Evolutionary conservation across 2,888 invertebrate genomes (phyloP).

Genomic region (Andrena minutula): DNA sequence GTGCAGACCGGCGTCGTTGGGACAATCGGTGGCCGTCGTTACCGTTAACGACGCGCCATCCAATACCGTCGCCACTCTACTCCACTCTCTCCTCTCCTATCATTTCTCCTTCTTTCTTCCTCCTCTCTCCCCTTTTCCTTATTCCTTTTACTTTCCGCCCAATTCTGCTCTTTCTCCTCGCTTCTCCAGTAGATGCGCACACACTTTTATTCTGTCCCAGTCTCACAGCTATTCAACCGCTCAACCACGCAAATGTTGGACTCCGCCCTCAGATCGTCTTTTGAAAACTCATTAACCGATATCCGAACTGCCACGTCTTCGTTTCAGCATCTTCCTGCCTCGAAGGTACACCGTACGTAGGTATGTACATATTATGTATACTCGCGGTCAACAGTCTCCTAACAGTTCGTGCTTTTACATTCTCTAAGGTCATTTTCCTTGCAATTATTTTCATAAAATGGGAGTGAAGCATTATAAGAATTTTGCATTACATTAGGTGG

Average conservation of each 20-base stretch:
- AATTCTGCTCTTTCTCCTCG: slow-evolving; percentile 25
- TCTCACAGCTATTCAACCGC: slow-evolving; percentile 8
- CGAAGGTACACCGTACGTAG: too few species aligned
- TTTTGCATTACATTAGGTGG: too few species aligned
- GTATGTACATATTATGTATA: too few species aligned
- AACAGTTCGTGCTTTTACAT: too few species aligned
- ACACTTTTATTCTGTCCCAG: slow-evolving; percentile 17
- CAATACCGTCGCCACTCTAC: slow-evolving; percentile 76
- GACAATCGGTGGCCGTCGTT: slow-evolving; percentile 82
- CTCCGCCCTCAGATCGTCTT: neutral
- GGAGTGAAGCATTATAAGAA: too few species aligned
- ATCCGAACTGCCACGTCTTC: neutral
- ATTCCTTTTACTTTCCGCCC: too few species aligned
- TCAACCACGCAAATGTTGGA: slow-evolving; percentile 9
- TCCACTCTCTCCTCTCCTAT: slow-evolving; percentile 46
- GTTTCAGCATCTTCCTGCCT: neutral
- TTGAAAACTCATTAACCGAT: neutral
- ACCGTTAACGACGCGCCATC: slow-evolving; percentile 81
- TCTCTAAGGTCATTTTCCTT: too few species aligned
- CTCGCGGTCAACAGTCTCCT: too few species aligned
- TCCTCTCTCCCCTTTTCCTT: slow-evolving; percentile 34
- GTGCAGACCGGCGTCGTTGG: slow-evolving; percentile 73
- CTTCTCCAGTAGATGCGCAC: neutral
- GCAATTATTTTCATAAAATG: too few species aligned
- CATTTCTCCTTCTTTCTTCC: slow-evolving; percentile 42